phyloP scores from a whole-genome alignment of 2,888 invertebrate species.

The Protodeltote pygarga region DNA sequence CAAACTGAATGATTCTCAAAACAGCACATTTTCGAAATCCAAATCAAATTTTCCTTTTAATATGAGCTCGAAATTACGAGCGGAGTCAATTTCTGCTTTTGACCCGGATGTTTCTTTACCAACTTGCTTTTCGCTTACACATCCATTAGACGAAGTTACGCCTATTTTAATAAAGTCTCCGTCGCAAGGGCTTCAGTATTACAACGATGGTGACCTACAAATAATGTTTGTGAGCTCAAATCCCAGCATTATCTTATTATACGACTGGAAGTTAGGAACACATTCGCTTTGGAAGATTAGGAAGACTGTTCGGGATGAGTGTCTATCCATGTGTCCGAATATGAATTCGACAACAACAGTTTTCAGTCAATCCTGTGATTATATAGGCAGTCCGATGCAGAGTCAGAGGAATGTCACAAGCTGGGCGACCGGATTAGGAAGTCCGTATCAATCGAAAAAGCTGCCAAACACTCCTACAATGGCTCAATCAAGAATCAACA shows the following conservation, averaged over 20 bases:
- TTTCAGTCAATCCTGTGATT: slow-evolving; percentile 79
- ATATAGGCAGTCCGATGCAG: slow-evolving; percentile 75
- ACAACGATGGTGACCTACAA: slow-evolving; percentile 88
- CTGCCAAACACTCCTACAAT: slow-evolving; percentile 63
- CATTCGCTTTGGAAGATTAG: slow-evolving; percentile 95
- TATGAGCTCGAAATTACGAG: slow-evolving; percentile 73
- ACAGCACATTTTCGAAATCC: slow-evolving; percentile 70
- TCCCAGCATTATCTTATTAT: slow-evolving; percentile 94
- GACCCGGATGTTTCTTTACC: slow-evolving; percentile 88
- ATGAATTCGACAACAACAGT: slow-evolving; percentile 74
- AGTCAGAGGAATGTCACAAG: slow-evolving; percentile 72
- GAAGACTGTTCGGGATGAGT: slow-evolving; percentile 91
- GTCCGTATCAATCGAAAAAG: slow-evolving; percentile 76
- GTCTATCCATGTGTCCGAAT: slow-evolving; percentile 86
- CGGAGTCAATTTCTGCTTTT: slow-evolving; percentile 71
- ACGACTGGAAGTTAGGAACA: slow-evolving; percentile 91
- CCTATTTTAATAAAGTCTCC: slow-evolving; percentile 92
- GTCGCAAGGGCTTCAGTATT: slow-evolving; percentile 85
- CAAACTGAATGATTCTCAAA: slow-evolving; percentile 75
- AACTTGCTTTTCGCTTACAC: slow-evolving; percentile 94
- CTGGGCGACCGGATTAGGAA: slow-evolving; percentile 72
- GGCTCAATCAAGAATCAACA: slow-evolving; percentile 72
- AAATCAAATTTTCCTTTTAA: slow-evolving; percentile 65
- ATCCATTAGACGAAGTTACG: slow-evolving; percentile 96
- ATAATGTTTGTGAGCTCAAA: slow-evolving; percentile 92